Conservation (phyloP, 2,888 invertebrate species). For the Poecilus cupreus region DNA sequence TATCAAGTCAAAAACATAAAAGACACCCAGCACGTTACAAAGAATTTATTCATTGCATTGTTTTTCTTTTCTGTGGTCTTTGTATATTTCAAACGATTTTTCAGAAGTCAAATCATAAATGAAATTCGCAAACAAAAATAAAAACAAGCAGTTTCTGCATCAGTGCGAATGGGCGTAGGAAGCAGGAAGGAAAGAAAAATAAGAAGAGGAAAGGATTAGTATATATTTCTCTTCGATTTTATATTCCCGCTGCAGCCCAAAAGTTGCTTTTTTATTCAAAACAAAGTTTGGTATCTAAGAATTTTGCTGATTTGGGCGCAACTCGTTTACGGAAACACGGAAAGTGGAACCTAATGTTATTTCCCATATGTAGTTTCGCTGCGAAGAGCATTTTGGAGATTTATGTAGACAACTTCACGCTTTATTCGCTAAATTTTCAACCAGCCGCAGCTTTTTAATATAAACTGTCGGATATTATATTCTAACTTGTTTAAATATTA, state of each 20-base stretch:
- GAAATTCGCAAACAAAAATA: background rate
- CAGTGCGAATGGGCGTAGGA: background rate
- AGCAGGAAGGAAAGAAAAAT: background rate
- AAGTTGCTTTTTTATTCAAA: constrained; percentile 14
- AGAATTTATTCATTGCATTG: too few relatives aligned
- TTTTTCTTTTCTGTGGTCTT: too few relatives aligned
- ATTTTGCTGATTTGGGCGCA: background rate
- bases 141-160: background rate
- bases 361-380: constrained; percentile 6
- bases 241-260: background rate
- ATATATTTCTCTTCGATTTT: background rate
- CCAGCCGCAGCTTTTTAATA: background rate
- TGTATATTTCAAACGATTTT: too few relatives aligned
- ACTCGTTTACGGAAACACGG: background rate
- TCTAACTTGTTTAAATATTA: background rate
- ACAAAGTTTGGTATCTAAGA: constrained; percentile 1
- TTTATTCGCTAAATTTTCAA: constrained; percentile 7
- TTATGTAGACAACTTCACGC: background rate
- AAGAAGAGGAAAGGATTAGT: background rate
- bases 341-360: constrained; percentile 7
- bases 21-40: too few relatives aligned
- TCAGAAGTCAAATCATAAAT: too few relatives aligned
- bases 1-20: too few relatives aligned
- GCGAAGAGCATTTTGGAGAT: background rate
- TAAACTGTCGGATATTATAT: background rate